Percentiles rank a stretch among this genome's conserved stretches.
phyloP scores from a whole-genome alignment of 2,888 invertebrate genomes.

The Pedicia rivosa region DNA sequence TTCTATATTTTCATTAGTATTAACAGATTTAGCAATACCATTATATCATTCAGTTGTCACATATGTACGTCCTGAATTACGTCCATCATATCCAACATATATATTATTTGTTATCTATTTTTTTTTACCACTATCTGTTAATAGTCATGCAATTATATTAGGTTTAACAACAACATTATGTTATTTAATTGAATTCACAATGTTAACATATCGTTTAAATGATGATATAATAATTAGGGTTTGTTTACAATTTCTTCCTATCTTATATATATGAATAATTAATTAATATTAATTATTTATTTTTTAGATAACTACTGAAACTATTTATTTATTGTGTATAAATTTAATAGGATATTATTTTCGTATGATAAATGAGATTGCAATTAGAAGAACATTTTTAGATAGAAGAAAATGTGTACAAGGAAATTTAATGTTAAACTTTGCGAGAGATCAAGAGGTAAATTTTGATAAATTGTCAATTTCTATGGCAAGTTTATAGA shows the following conservation, averaged over 20 bases:
- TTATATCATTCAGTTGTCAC: conserved; percentile 42
- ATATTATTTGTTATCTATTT: conserved; percentile 66
- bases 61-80: conserved; percentile 30
- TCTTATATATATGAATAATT: conserved; percentile 5
- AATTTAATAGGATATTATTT: conserved; percentile 79
- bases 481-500: conserved; percentile 1
- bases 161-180: conserved; percentile 50
- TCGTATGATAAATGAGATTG: conserved; percentile 74
- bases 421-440: conserved; percentile 62
- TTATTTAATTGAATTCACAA: conserved; percentile 42
- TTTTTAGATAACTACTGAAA: conserved; percentile 48
- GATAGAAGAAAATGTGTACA: conserved; percentile 77
- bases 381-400: conserved; percentile 70
- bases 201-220: conserved; percentile 36
- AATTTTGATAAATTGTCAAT: too few species aligned
- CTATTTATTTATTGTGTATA: conserved; percentile 52
- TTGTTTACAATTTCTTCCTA: not conserved
- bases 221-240: conserved; percentile 19
- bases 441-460: conserved; percentile 76
- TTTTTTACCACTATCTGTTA: conserved; percentile 65
- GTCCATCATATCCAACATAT: conserved; percentile 56
- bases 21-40: conserved; percentile 47
- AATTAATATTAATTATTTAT: conserved; percentile 6
- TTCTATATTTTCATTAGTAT: conserved; percentile 34
- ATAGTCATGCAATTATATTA: conserved; percentile 49